Conservation (phyloP, 2,797 vertebrate species). For the Buphagus erythrorhynchus region DNA sequence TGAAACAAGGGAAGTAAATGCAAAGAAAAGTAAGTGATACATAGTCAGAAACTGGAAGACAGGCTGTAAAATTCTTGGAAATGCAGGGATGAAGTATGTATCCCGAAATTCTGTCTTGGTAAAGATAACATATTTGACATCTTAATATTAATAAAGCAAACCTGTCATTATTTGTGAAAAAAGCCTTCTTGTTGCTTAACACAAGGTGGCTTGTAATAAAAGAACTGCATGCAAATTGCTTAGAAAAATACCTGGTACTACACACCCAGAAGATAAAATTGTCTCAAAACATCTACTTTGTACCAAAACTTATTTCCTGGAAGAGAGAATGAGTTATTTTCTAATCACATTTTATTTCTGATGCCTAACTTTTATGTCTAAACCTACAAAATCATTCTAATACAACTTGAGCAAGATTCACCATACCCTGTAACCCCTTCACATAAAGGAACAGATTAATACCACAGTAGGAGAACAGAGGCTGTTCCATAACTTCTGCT, state of each 20-base stretch:
- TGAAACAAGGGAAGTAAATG: neutral
- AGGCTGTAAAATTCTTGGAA: neutral
- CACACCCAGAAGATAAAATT: neutral
- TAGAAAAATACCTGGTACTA: neutral
- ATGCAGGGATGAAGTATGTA: neutral
- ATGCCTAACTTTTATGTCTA: neutral
- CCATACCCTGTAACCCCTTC: neutral
- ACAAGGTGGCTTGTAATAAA: neutral
- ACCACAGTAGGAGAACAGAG: neutral
- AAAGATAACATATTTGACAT: neutral
- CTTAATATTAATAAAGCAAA: neutral
- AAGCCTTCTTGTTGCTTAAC: neutral
- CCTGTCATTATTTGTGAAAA: neutral
- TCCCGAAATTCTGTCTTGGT: neutral
- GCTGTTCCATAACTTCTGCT: neutral
- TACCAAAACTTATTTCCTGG: neutral
- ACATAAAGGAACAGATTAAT: neutral
- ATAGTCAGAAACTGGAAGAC: neutral
- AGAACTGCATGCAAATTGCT: neutral
- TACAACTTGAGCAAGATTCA: neutral
- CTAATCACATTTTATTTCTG: neutral
- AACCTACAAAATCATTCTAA: neutral
- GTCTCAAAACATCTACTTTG: neutral
- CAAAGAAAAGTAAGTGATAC: neutral
- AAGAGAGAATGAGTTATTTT: neutral